phyloP scores from a whole-genome alignment of 2,888 invertebrate genomes.

The Spilosoma lubricipeda region DNA sequence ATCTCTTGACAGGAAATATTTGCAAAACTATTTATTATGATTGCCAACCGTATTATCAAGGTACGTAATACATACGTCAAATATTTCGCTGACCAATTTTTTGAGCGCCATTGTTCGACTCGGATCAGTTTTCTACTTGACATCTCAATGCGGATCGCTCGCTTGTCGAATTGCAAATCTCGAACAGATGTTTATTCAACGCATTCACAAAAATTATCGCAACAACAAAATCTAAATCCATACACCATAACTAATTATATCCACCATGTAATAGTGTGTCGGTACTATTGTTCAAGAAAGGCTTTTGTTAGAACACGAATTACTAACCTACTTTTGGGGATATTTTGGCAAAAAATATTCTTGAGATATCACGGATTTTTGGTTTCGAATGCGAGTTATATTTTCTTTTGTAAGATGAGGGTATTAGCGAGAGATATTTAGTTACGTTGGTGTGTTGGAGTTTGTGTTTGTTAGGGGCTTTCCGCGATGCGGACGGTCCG shows the following conservation, averaged over 20 bases:
- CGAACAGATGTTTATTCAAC: conserved; percentile 81
- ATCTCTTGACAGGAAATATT: conserved; percentile 28
- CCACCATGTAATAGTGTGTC: conserved; percentile 82
- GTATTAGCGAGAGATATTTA: conserved; percentile 75
- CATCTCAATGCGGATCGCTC: conserved; percentile 76
- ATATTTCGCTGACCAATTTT: conserved; percentile 75
- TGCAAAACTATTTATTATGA: conserved; percentile 42
- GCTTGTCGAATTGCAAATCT: conserved; percentile 79
- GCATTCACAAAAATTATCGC: conserved; percentile 84
- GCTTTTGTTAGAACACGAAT: conserved; percentile 77
- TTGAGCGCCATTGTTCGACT: conserved; percentile 71
- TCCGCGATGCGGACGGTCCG: conserved; percentile 43
- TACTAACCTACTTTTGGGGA: conserved; percentile 86
- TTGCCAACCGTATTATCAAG: conserved; percentile 42
- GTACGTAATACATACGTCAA: conserved; percentile 37
- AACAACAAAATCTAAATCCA: conserved; percentile 85
- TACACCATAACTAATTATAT: conserved; percentile 86
- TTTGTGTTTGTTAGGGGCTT: conserved; percentile 45
- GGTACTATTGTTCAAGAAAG: conserved; percentile 71
- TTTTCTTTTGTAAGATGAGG: conserved; percentile 74
- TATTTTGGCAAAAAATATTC: conserved; percentile 74
- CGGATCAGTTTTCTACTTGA: conserved; percentile 83
- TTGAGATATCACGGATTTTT: conserved; percentile 82
- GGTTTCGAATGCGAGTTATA: conserved; percentile 79
- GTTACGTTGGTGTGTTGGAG: conserved; percentile 57